Conservation (phyloP, 1,140 invertebrate species). For the Drosophila triauraria region DNA sequence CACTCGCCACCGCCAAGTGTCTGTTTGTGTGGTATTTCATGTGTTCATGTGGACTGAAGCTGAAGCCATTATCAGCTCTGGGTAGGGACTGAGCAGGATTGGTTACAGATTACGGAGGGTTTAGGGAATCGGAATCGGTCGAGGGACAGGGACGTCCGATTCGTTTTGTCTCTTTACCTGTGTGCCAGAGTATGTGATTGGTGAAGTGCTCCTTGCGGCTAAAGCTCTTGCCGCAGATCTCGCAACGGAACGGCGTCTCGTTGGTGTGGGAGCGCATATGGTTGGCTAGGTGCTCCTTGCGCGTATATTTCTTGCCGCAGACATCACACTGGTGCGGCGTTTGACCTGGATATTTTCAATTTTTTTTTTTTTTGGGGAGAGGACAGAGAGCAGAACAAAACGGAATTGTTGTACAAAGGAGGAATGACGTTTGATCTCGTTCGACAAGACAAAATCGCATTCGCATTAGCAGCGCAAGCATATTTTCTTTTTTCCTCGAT, state of each 20-base stretch:
- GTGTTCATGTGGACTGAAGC: constrained; percentile 24
- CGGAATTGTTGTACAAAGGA: constrained; percentile 42
- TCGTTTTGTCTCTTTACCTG: constrained; percentile 86
- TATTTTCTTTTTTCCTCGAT: constrained; percentile 44
- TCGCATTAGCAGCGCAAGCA: constrained; percentile 68
- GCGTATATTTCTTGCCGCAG: constrained; percentile 93
- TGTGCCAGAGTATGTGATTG: constrained; percentile 94
- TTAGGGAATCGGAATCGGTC: constrained; percentile 2
- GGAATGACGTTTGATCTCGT: constrained; percentile 45
- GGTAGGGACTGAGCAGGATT: constrained; percentile 10
- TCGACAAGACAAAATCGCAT: constrained; percentile 48
- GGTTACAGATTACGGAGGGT: background rate
- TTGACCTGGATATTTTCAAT: constrained; percentile 69
- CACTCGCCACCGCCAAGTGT: constrained; percentile 47
- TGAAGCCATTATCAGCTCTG: background rate
- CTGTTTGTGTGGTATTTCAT: constrained; percentile 24
- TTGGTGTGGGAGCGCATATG: constrained; percentile 92
- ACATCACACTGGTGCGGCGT: constrained; percentile 84
- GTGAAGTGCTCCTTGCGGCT: constrained; percentile 94
- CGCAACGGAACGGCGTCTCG: constrained; percentile 92
- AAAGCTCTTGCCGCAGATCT: constrained; percentile 94
- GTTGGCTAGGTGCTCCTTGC: constrained; percentile 94
- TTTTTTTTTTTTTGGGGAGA: background rate
- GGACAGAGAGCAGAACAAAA: constrained; percentile 41
- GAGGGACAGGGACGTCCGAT: constrained; percentile 6